A percentile compares a stretch with the other conserved stretches of the same genome.
Evolutionary conservation across 2,113 vertebrate species (phyloP).

Genomic region (Suricata suricatta): DNA sequence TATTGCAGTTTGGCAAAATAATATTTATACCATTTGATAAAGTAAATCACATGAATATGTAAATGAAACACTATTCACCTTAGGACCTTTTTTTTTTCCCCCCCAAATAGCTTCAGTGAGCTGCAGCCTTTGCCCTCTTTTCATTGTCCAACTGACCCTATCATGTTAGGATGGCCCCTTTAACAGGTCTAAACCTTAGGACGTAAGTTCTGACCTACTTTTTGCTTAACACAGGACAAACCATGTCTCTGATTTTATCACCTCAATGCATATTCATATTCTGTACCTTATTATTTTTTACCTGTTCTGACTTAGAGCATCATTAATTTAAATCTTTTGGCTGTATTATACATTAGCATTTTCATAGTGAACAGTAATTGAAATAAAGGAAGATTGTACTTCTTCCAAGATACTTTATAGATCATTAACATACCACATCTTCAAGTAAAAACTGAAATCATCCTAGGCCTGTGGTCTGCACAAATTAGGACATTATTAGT

Average conservation of each 20-base stretch:
- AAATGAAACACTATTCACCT: background rate
- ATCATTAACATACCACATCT: background rate
- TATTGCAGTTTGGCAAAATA: background rate
- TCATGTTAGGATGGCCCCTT: background rate
- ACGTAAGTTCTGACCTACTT: background rate
- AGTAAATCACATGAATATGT: background rate
- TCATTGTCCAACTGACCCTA: background rate
- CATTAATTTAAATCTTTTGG: background rate
- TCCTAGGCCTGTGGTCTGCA: background rate
- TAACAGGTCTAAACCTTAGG: background rate
- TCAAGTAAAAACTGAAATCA: background rate
- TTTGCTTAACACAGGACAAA: background rate
- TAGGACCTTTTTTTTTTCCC: background rate
- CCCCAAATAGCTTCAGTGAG: background rate
- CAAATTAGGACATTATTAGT: background rate
- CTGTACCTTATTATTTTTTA: conserved; percentile 2
- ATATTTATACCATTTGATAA: background rate
- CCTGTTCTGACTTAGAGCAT: background rate
- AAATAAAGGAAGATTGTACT: conserved; percentile 20
- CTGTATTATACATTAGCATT: background rate
- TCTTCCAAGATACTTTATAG: background rate
- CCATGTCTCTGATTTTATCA: background rate
- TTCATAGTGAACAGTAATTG: background rate
- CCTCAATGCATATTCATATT: background rate
- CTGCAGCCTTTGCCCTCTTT: background rate